A percentile compares a stretch with the other conserved stretches of the same genome.
These are phyloP conservation scores for Mycalesis mineus DNA, from an alignment of 2,888 invertebrate species.

Conservation along the genomic window DNA sequence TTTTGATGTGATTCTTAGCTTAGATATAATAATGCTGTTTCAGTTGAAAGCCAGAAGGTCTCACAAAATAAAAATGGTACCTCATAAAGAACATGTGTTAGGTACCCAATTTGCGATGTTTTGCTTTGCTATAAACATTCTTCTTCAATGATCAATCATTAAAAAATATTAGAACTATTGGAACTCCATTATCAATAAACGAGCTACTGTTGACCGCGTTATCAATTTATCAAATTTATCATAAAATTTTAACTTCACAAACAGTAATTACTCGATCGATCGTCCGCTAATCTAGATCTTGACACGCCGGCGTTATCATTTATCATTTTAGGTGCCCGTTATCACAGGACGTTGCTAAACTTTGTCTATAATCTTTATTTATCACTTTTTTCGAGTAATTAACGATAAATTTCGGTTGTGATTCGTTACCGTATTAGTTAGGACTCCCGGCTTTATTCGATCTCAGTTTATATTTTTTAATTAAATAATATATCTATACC, in stretches of 20 bases:
- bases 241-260: background rate
- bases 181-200: background rate
- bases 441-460: background rate
- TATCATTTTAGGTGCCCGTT: background rate
- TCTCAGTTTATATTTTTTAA: too few species aligned
- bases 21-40: too few species aligned
- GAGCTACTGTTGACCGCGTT: background rate
- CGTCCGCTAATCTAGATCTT: background rate
- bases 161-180: too few species aligned
- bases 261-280: background rate
- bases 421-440: background rate
- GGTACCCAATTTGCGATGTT: too few species aligned
- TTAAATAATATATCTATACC: too few species aligned
- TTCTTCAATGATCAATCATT: too few species aligned
- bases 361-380: conserved; percentile 5
- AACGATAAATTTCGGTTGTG: conserved; percentile 3
- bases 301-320: background rate
- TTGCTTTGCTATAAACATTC: too few species aligned
- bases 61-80: too few species aligned
- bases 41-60: too few species aligned
- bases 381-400: conserved; percentile 4
- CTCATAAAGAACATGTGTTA: too few species aligned
- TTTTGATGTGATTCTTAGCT: too few species aligned
- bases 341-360: conserved; percentile 1
- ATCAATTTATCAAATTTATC: background rate